phyloP scores from a whole-genome alignment of 1,140 invertebrate genomes.

The Chrysoperla carnea region DNA sequence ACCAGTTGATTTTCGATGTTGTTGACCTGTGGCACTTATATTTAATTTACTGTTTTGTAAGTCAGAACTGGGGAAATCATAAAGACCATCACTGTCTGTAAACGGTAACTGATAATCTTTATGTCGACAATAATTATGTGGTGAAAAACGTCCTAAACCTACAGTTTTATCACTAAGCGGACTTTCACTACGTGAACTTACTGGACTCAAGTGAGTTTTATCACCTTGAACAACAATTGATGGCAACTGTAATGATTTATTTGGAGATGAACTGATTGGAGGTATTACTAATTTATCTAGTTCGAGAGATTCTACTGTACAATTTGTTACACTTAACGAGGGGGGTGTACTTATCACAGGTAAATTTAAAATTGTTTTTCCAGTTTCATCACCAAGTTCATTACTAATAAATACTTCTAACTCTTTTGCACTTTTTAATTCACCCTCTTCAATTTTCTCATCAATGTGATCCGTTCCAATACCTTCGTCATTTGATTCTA shows the following conservation, averaged over 20 bases:
- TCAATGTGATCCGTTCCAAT: slow-evolving; percentile 44
- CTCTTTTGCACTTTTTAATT: slow-evolving; percentile 42
- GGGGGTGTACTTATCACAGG: slow-evolving; percentile 22
- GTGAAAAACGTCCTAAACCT: slow-evolving; percentile 40
- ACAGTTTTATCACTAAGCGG: slow-evolving; percentile 48
- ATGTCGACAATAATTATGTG: slow-evolving; percentile 39
- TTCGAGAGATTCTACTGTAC: slow-evolving; percentile 23
- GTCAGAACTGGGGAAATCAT: slow-evolving; percentile 59
- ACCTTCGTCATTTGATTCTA: slow-evolving; percentile 53
- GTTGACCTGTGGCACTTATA: slow-evolving; percentile 12
- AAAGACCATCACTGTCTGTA: slow-evolving; percentile 57
- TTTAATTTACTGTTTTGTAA: slow-evolving; percentile 24
- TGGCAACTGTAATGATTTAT: slow-evolving; percentile 31
- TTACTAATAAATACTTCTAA: slow-evolving; percentile 36
- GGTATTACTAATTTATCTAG: slow-evolving; percentile 19
- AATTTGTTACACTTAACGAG: slow-evolving; percentile 25
- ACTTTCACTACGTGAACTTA: slow-evolving; percentile 58
- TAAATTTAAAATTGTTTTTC: slow-evolving; percentile 15
- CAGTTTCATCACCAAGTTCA: slow-evolving; percentile 18
- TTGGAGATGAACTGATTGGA: background rate
- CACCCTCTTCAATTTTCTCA: slow-evolving; percentile 43
- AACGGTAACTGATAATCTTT: slow-evolving; percentile 36
- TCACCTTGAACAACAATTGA: slow-evolving; percentile 39
- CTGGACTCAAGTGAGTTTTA: slow-evolving; percentile 38
- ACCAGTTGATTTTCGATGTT: slow-evolving; percentile 30